Base-by-base conservation (phyloP, 2,888 invertebrate genomes). In the Barypeithes pellucidus region DNA sequence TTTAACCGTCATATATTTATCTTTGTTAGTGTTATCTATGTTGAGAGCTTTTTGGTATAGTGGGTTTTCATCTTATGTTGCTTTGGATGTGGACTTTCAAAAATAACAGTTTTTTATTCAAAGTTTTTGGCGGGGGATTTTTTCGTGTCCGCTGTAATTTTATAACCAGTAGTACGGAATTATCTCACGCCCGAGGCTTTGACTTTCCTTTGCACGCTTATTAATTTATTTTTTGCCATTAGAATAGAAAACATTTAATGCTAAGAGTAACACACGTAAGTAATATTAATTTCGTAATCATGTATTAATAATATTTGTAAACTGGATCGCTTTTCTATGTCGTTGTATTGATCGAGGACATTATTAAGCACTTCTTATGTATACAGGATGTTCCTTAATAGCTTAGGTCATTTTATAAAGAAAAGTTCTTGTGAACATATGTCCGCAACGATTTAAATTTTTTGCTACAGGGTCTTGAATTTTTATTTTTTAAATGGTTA, bases 161-260 rank as follows among this genome's bases (percentile, higher is more conserved):
- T 75, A 52, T 20, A 54, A 18, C 61, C 73, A 80, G 82, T 82
- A 84, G 84, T 85, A 84, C 85, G 84, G 83, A 81, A 78, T 77
- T 80, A 82, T 83, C 84, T 84, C 83, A 80, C 83, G 81, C 68
- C 70, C n/a, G 45, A 75, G 52, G 45, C 62, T 62, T 68, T 68
- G 72, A 62, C 41, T 50, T 20, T 54, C 18, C 39, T 22, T 59
- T 67, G 43, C 45, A 43, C 47, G 47, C 45, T 12, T 67, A 47
- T 24, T 50, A 18, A 47, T 24, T n/a, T n/a, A 54, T 33, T 45
- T 63, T 47, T 39, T 3, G 33, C 33, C 33, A 4, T 33, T 33
- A 33, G 5, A 33, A 5, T 33, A 33, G n/a, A 33, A n/a, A n/a
- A 39, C 36, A 36, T 5, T 24, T 24, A 24, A 5, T 24, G 24